phyloP scores from a whole-genome alignment of 1,140 invertebrate genomes.

The Daktulosphaira vitifoliae region DNA sequence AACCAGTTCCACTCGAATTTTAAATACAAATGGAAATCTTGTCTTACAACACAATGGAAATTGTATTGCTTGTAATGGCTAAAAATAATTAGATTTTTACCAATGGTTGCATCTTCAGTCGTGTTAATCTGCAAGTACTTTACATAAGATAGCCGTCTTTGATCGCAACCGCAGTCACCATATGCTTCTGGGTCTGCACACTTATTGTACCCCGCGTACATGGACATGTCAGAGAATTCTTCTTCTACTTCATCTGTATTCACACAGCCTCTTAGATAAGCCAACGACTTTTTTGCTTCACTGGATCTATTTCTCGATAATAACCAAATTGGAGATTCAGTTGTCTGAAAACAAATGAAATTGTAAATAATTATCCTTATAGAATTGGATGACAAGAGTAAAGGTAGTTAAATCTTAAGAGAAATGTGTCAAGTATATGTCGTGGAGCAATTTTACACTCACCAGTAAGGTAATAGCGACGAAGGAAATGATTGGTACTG shows the following conservation, averaged over 20 bases:
- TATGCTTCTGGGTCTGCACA: constrained; percentile 12
- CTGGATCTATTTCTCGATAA: constrained; percentile 46
- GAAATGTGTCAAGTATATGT: neutral
- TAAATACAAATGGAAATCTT: too few relatives aligned
- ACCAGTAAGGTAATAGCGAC: constrained; percentile 32
- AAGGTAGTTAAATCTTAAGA: too few relatives aligned
- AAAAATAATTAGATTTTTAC: neutral
- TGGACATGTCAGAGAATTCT: constrained; percentile 45
- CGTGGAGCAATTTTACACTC: constrained; percentile 24
- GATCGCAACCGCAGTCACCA: neutral
- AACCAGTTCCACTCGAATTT: too few relatives aligned
- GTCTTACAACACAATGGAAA: too few relatives aligned
- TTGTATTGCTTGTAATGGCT: too few relatives aligned
- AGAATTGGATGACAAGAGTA: too few relatives aligned
- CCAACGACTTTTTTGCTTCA: constrained; percentile 46
- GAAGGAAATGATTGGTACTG: constrained; percentile 35
- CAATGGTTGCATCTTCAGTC: neutral
- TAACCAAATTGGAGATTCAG: constrained; percentile 59
- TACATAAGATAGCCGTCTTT: constrained; percentile 16
- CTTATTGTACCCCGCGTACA: constrained; percentile 35
- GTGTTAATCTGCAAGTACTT: constrained; percentile 19
- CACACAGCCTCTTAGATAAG: constrained; percentile 47
- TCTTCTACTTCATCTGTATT: constrained; percentile 44
- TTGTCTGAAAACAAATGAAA: constrained; percentile 42
- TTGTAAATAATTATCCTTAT: neutral